Evolutionary conservation across 2,888 invertebrate species (phyloP), one percentile per base, ranked within the genome.

Genomic region (Belgica antarctica): DNA sequence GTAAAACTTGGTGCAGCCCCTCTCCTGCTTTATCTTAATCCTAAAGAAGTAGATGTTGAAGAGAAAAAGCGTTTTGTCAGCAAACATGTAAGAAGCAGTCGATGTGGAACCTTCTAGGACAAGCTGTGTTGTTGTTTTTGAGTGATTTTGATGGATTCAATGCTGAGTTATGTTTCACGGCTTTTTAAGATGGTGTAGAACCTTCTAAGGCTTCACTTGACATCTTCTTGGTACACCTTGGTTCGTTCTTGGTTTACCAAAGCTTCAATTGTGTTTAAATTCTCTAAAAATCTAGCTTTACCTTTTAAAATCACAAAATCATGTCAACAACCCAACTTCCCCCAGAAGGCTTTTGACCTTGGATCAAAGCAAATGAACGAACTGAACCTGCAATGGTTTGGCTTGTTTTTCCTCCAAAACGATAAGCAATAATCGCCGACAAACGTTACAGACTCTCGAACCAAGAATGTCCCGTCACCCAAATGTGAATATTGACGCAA

Each of bases 341-440:
- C n/a, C n/a, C 41, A 41, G 41, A 41, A n/a, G n/a, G n/a, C n/a
- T n/a, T n/a, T 1, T 1, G 10, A n/a, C n/a, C n/a, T n/a, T n/a
- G n/a, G n/a, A n/a, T n/a, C n/a, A 25, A 12, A 19, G 57, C 12
- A n/a, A n/a, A 31, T 31, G 34, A 31, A 31, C 3, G 19, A 71
- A 31, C 15, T 52, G n/a, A 59, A 73, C 73, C 73, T 78, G 77
- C 96, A 96, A 78, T 96, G 96, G 79, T 94, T 94, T 0, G 93
- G 93, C 76, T 88, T 88, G 47, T 90, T 91, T 74, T 89, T 88
- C 12, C 95, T 85, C 95, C 93, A 94, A 81, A 97, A 96, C 0
- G 96, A 96, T 25, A 97, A 81, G 72, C 95, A 94, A 77, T 95
- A 96, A 79, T 96, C 96, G 0, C 96, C 96, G 0, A 96, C 93